Evolutionary conservation across 1,140 invertebrate species (phyloP), one percentile per base, ranked within the genome.

Genomic region (Ridgeia piscesae): DNA sequence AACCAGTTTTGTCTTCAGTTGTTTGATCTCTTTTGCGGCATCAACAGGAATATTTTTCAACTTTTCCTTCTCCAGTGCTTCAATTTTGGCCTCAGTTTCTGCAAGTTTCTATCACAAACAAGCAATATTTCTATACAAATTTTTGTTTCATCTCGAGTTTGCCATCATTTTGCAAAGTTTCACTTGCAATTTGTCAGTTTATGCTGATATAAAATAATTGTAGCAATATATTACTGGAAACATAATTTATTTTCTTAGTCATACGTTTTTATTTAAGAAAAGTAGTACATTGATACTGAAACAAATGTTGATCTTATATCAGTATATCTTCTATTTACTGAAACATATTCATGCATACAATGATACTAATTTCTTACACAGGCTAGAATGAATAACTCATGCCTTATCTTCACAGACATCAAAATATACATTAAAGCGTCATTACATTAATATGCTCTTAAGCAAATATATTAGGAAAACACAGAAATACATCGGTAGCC

Each of bases 1-100:
- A 89, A 95, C 95, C 91, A 95, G 93, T 94, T 95, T 95, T 89
- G 94, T 94, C 35, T 95, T 95, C 9, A 95, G 93, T 91, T 95
- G 94, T 89, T 94, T 94, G 14, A 95, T 95, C 93, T 95, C 95
- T 92, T 94, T 94, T 0, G 95, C 94, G 50, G 95, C 94, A 91
- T 95, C 95, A n/a, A 95, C 88, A 33, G 95, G 95, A 35, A 95
- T 92, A 93, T 95, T 95, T 9, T 94, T 93, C 88, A 95, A 91
- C 93, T 93, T 94, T 34, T 94, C 95, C 42, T 94, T 94, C 91
- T 95, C 95, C 48, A 95, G 93, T 88, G 94, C 93, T n/a, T 95
- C 93, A 92, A 93, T 94, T 91, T 94, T 93, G 31, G 93, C 92
- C 89, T 94, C 94, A 4, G 93, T 34, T n/a, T 92, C 93, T 58